Base-by-base conservation (phyloP, 1,140 invertebrate genomes). In the Pseudobourletiella spinata region DNA sequence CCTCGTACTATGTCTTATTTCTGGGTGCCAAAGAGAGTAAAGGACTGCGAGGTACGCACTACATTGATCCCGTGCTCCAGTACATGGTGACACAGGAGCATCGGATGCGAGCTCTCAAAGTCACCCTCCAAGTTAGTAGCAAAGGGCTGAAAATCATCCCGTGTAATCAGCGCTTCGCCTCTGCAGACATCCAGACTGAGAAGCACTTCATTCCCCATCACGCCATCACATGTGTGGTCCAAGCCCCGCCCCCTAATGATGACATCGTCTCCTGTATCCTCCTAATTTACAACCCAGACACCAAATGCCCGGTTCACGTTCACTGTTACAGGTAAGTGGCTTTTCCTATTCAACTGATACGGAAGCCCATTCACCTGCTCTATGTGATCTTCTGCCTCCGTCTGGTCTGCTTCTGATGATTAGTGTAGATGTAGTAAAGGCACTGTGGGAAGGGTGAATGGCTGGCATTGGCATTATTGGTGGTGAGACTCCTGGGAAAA, bases 1-100 rank as follows among this genome's bases (percentile, higher is more conserved):
- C 91, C 48, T 95, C 92, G 30, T 97, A 95, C 77, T 98, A 98
- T 77, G 93, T 98, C 48, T 95, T 93, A 89, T 98, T 97, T 78
- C 81, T 98, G 67, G 95, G 95, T 22, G 92, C 94, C 68, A 89
- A 94, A 78, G 93, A 97, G 78, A 88, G 89, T 29, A 85, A 89
- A 69, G 92, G 91, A 16, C 80, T 96, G 63, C 79, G 91, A 15
- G 90, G 92, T 50, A 78, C 83, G 14, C 83, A 87, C 67, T 88
- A 85, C 70, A 85, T 91, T 1, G 75, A 87, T 26, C 88, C 90
- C 1, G 90, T 91, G 39, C 84, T 97, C 67, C 80, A 84, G 59
- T 84, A 91, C 70, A 79, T 98, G 60, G 80, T 94, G 63, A 84
- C 89, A 72, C 82, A 88, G 65, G 89, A 92, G 70, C 81, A 85